Evolutionary conservation across 1,140 invertebrate genomes (phyloP).

Genomic region (Probaryconus sp.): DNA sequence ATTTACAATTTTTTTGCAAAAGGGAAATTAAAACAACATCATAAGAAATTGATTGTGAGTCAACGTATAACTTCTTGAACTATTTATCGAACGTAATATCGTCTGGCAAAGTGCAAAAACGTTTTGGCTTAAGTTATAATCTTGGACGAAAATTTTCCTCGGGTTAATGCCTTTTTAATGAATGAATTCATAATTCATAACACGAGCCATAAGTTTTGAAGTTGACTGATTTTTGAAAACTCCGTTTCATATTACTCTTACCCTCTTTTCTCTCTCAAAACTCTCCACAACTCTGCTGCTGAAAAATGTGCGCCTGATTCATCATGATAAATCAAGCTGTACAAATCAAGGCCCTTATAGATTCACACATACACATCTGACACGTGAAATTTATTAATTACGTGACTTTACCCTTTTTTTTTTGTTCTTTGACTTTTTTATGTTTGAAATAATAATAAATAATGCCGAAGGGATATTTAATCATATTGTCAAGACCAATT

Average conservation of each 20-base stretch:
- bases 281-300: constrained; percentile 45
- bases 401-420: constrained; percentile 44
- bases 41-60: too few relatives aligned
- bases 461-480: constrained; percentile 48
- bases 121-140: constrained; percentile 8
- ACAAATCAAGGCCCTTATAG: constrained; percentile 41
- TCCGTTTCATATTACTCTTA: constrained; percentile 48
- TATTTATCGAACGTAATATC: too few relatives aligned
- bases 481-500: constrained; percentile 58
- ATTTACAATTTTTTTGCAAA: too few relatives aligned
- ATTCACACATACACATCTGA: constrained; percentile 29
- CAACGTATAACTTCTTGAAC: too few relatives aligned
- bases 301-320: constrained; percentile 43
- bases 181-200: constrained; percentile 38
- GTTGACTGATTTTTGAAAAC: constrained; percentile 57
- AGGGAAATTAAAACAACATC: too few relatives aligned
- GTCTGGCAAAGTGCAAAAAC: constrained; percentile 12
- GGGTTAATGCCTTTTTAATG: constrained; percentile 32
- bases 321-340: constrained; percentile 48
- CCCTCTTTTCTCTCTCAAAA: constrained; percentile 44
- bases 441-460: constrained; percentile 49
- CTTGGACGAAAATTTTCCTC: constrained; percentile 11
- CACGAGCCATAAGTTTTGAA: constrained; percentile 34
- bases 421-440: constrained; percentile 36
- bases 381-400: constrained; percentile 40